A percentile compares a stretch with the other conserved stretches of the same genome.
Evolutionary conservation across 1,140 invertebrate genomes (phyloP).

Genomic region (Drosophila santomea): DNA sequence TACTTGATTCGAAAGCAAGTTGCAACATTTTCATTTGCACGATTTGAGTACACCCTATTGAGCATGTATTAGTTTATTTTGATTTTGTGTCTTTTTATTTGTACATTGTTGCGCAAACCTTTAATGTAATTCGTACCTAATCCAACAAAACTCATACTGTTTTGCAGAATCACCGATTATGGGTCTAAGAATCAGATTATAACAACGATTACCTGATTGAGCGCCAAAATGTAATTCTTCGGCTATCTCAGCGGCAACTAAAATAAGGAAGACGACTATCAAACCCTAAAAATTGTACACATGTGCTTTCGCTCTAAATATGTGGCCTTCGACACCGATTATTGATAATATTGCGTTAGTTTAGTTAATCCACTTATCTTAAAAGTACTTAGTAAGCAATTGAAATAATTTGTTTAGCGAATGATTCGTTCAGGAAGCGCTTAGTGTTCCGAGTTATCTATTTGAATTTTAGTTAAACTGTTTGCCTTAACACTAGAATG

Average conservation of each 20-base stretch:
- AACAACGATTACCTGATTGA: constrained; percentile 84
- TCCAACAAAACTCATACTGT: not conserved
- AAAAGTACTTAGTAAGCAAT: constrained; percentile 54
- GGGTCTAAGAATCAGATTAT: constrained; percentile 86
- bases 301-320: constrained; percentile 65
- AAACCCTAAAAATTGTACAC: constrained; percentile 33
- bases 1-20: constrained; percentile 16
- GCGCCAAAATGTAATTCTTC: constrained; percentile 48
- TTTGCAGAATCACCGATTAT: constrained; percentile 85
- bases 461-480: constrained; percentile 43
- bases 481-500: constrained; percentile 42
- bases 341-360: constrained; percentile 44
- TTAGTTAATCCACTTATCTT: constrained; percentile 40
- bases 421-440: constrained; percentile 16
- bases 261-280: constrained; percentile 30
- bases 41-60: constrained; percentile 10
- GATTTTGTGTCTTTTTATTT: constrained; percentile 77
- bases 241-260: constrained; percentile 29
- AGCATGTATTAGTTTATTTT: constrained; percentile 50
- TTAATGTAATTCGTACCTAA: not conserved
- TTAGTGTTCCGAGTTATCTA: constrained; percentile 16
- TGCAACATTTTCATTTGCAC: constrained; percentile 29
- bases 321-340: constrained; percentile 79
- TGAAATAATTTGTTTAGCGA: constrained; percentile 46
- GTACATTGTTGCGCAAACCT: constrained; percentile 29